phyloP scores from a whole-genome alignment of 2,113 vertebrate genomes.

The Onychostoma macrolepis region DNA sequence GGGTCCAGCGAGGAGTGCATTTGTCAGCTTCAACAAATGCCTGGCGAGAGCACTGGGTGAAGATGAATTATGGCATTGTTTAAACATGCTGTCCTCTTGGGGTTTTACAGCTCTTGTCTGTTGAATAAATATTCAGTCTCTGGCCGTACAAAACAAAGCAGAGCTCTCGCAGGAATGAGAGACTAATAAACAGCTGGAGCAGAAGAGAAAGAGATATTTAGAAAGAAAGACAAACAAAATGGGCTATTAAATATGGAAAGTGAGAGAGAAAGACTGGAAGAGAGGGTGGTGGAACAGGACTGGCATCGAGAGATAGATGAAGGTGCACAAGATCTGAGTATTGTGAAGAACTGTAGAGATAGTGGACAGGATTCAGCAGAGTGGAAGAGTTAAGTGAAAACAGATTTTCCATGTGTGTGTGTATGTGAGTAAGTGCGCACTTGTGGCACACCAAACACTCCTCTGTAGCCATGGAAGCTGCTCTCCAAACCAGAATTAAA shows the following conservation, averaged over 20 bases:
- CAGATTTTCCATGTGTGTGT: conserved; percentile 34
- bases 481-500: conserved; percentile 37
- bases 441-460: conserved; percentile 40
- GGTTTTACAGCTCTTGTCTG: conserved; percentile 43
- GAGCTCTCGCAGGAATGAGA: conserved; percentile 32
- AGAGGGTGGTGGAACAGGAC: background rate
- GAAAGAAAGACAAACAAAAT: conserved; percentile 11
- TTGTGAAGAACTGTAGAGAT: background rate
- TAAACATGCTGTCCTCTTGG: conserved; percentile 37
- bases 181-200: conserved; percentile 43
- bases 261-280: background rate
- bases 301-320: background rate
- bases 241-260: conserved; percentile 25
- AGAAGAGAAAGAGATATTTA: conserved; percentile 23
- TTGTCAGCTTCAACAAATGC: conserved; percentile 34
- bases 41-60: background rate
- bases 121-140: conserved; percentile 40
- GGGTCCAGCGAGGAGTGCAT: background rate
- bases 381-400: conserved; percentile 37
- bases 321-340: background rate
- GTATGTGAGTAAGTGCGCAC: conserved; percentile 28
- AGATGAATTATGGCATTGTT: conserved; percentile 36
- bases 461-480: conserved; percentile 35
- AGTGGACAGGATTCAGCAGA: background rate
- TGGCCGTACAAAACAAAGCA: conserved; percentile 32